phyloP scores from a whole-genome alignment of 2,113 vertebrate genomes.

The Oceanodroma tethys region DNA sequence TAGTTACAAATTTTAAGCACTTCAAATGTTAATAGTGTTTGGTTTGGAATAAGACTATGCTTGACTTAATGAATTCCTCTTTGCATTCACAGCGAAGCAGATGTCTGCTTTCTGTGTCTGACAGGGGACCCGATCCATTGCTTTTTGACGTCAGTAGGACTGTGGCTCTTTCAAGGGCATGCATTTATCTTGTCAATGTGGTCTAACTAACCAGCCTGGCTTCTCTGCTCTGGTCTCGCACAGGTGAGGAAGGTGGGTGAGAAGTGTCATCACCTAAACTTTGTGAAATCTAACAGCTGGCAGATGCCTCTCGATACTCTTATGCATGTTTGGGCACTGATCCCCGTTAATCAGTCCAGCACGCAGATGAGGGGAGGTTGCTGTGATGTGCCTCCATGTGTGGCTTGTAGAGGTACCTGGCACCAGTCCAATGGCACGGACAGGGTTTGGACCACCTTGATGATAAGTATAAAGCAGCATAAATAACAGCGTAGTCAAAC shows the following conservation, averaged over 20 bases:
- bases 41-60: slow-evolving; percentile 37
- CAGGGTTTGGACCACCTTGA: background rate
- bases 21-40: slow-evolving; percentile 29
- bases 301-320: background rate
- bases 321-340: background rate
- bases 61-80: slow-evolving; percentile 55
- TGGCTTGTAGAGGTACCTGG: background rate
- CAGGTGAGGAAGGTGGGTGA: background rate
- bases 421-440: background rate
- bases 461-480: background rate
- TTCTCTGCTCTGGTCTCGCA: background rate
- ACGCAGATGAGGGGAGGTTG: background rate
- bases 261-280: background rate
- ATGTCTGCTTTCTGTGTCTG: slow-evolving; percentile 47
- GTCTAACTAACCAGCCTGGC: background rate
- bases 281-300: background rate
- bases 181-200: slow-evolving; percentile 3
- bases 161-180: background rate
- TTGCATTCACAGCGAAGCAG: slow-evolving; percentile 24
- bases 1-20: background rate
- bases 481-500: background rate
- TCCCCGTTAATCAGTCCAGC: background rate
- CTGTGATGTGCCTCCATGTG: background rate
- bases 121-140: slow-evolving; percentile 20
- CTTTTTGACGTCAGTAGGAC: slow-evolving; percentile 22